These are phyloP conservation scores for Pipistrellus pipistrellus DNA, from an alignment of 2,797 vertebrate species.

Conservation along the genomic window DNA sequence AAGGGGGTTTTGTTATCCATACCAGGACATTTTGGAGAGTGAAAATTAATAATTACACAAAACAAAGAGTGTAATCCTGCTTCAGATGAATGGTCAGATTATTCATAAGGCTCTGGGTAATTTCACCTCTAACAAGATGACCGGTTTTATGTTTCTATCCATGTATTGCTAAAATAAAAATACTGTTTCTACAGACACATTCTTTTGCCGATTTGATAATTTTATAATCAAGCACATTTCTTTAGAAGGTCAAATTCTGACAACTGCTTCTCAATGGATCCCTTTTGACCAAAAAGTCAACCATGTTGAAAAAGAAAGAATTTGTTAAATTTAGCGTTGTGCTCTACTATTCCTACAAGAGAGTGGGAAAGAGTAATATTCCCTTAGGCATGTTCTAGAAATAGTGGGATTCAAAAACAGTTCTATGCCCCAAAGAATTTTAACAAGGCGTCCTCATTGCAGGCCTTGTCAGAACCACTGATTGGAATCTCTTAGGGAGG, in stretches of 20 bases:
- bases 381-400: neutral
- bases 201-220: neutral
- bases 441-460: neutral
- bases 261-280: neutral
- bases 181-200: neutral
- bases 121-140: neutral
- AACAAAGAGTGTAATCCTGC: neutral
- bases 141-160: neutral
- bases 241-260: conserved; percentile 38
- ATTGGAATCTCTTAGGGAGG: neutral
- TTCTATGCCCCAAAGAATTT: neutral
- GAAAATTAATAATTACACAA: neutral
- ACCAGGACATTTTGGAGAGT: neutral
- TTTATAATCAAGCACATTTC: conserved; percentile 1
- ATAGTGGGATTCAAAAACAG: neutral
- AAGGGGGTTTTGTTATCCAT: neutral
- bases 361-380: neutral
- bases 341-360: conserved; percentile 21
- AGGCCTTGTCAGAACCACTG: neutral
- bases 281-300: neutral
- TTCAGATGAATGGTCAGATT: neutral
- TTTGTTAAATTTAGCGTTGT: neutral
- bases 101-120: neutral
- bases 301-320: conserved; percentile 11
- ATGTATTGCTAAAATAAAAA: neutral